Percentiles rank a stretch among this genome's conserved stretches.
Evolutionary conservation across 2,888 invertebrate species (phyloP).

Genomic region (Mythimna vitellina): DNA sequence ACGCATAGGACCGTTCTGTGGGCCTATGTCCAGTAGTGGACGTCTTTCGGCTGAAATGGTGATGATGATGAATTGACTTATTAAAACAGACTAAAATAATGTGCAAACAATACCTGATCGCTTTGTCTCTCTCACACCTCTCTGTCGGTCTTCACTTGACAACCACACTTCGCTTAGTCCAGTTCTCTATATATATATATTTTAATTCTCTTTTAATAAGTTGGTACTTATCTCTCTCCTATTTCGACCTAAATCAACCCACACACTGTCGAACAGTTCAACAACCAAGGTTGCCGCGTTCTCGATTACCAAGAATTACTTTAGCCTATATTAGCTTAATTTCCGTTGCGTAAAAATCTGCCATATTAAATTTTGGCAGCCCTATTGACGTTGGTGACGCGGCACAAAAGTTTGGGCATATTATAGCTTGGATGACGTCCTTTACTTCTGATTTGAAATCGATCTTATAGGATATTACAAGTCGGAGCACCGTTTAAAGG

Average conservation of each 20-base stretch:
- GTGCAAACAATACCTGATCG: too few relatives aligned
- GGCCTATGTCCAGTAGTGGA: too few relatives aligned
- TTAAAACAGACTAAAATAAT: too few relatives aligned
- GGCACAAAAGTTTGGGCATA: constrained; percentile 51
- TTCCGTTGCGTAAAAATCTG: constrained; percentile 77
- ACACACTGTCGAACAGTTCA: constrained; percentile 12
- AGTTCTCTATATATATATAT: too few relatives aligned
- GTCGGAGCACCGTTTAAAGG: background rate
- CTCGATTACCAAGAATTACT: constrained; percentile 66
- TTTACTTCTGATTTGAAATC: background rate
- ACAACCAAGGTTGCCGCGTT: constrained; percentile 50
- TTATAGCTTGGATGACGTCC: background rate
- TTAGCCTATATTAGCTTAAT: constrained; percentile 69
- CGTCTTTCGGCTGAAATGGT: too few relatives aligned
- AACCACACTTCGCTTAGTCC: too few relatives aligned
- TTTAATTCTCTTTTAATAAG: too few relatives aligned
- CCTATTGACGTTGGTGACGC: constrained; percentile 60
- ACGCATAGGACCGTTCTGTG: too few relatives aligned
- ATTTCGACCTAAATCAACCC: constrained; percentile 21
- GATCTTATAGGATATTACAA: background rate
- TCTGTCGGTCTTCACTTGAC: too few relatives aligned
- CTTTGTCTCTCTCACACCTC: too few relatives aligned
- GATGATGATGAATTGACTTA: too few relatives aligned
- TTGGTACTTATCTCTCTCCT: background rate
- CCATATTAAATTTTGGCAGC: constrained; percentile 69